Evolutionary conservation across 2,113 vertebrate species (phyloP).

Genomic region (Cyprinodon tularosa): DNA sequence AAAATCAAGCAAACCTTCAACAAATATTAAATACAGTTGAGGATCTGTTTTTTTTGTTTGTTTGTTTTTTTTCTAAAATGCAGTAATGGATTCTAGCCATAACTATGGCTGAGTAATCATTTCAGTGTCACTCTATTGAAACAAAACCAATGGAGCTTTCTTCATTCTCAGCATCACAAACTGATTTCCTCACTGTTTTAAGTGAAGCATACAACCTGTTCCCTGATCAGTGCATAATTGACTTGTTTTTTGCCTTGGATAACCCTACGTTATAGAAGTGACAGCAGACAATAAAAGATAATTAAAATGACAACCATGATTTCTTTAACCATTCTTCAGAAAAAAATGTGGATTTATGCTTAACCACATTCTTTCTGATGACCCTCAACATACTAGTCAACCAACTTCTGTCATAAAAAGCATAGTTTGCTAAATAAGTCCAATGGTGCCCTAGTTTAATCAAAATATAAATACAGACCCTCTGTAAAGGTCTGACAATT

Average conservation of each 20-base stretch:
- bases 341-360: no score
- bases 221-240: not conserved
- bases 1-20: slow-evolving; percentile 30
- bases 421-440: no score
- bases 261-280: not conserved
- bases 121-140: slow-evolving; percentile 13
- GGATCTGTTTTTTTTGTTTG: slow-evolving; percentile 5
- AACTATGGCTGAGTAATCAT: slow-evolving; percentile 10
- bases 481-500: no score
- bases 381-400: no score
- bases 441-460: no score
- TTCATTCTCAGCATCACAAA: not conserved
- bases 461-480: no score
- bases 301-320: not conserved
- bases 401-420: no score
- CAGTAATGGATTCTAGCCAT: not conserved
- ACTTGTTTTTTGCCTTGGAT: not conserved
- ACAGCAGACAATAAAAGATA: not conserved
- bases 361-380: no score
- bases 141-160: slow-evolving; percentile 11
- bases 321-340: not conserved
- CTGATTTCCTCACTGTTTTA: not conserved
- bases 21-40: slow-evolving; percentile 4
- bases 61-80: not conserved
- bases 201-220: not conserved